Conservation (phyloP, 2,113 vertebrate genomes). For the Macroglossus sobrinus region DNA sequence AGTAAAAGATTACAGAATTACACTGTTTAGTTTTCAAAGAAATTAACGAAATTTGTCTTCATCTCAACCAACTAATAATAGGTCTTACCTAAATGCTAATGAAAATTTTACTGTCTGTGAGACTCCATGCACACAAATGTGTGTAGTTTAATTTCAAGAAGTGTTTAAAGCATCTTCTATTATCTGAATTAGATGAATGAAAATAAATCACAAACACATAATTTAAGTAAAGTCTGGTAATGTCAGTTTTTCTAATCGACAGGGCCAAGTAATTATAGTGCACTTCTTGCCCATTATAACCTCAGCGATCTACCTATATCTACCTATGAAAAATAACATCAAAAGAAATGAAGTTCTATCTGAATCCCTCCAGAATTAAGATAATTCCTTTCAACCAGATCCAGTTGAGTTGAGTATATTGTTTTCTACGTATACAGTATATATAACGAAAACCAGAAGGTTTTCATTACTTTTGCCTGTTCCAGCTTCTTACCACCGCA, state of each 20-base stretch:
- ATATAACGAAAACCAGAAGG: no score
- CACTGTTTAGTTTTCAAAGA: background rate
- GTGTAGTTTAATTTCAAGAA: conserved; percentile 9
- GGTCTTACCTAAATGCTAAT: background rate
- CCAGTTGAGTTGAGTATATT: background rate
- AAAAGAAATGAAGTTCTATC: background rate
- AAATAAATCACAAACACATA: conserved; percentile 29
- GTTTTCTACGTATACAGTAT: no score
- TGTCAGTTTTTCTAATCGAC: background rate
- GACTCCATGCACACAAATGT: background rate
- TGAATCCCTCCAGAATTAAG: background rate
- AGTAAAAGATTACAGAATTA: conserved; percentile 37
- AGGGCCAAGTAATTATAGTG: background rate
- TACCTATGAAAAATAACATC: conserved; percentile 11
- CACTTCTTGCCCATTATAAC: background rate
- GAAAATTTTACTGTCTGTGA: background rate
- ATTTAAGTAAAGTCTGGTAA: background rate
- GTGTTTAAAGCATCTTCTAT: conserved; percentile 6
- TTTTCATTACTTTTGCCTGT: conserved; percentile 27
- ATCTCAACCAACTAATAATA: conserved; percentile 4
- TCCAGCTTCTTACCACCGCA: background rate
- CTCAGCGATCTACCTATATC: conserved; percentile 27
- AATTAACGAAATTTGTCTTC: conserved; percentile 43
- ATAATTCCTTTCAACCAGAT: conserved; percentile 13
- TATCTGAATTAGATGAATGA: conserved; percentile 11